A percentile compares a stretch with the other conserved stretches of the same genome.
Evolutionary conservation across 2,888 invertebrate genomes (phyloP).

Genomic region (Pammene fasciana): DNA sequence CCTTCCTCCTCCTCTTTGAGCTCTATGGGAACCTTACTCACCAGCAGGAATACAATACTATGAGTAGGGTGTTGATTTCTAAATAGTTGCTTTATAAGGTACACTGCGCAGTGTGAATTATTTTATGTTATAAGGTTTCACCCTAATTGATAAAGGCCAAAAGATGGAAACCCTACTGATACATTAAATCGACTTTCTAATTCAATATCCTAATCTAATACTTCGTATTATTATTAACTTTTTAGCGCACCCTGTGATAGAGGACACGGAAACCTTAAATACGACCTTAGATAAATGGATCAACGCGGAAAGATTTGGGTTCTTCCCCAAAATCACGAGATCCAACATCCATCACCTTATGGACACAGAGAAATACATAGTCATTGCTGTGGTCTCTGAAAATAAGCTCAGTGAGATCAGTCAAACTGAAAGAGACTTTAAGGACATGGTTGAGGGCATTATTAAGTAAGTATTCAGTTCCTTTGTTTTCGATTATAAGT

Average conservation of each 20-base stretch:
- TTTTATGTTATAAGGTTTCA: too few relatives aligned
- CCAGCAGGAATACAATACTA: too few relatives aligned
- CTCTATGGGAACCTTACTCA: too few relatives aligned
- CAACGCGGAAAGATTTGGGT: conserved; percentile 93
- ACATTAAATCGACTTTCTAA: too few relatives aligned
- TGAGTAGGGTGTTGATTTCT: too few relatives aligned
- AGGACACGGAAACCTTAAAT: conserved; percentile 79
- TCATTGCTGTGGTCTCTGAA: conserved; percentile 93
- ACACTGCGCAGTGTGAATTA: too few relatives aligned
- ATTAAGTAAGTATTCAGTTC: conserved; percentile 77
- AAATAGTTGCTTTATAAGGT: too few relatives aligned
- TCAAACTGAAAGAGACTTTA: conserved; percentile 90
- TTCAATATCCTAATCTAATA: too few relatives aligned
- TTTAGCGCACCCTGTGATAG: conserved; percentile 60
- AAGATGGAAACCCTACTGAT: too few relatives aligned
- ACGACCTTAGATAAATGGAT: conserved; percentile 92
- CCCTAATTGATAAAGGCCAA: too few relatives aligned
- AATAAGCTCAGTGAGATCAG: conserved; percentile 92
- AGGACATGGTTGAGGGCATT: conserved; percentile 92
- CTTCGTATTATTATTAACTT: conserved; percentile 34
- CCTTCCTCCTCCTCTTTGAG: too few relatives aligned
- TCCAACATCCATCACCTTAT: conserved; percentile 93
- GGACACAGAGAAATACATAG: conserved; percentile 93
- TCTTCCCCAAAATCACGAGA: conserved; percentile 93
- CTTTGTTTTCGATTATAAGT: too few relatives aligned